A percentile compares a stretch with the other conserved stretches of the same genome.
These are phyloP conservation scores for Phalloptychus januarius DNA, from an alignment of 2,797 vertebrate genomes.

Conservation along the genomic window DNA sequence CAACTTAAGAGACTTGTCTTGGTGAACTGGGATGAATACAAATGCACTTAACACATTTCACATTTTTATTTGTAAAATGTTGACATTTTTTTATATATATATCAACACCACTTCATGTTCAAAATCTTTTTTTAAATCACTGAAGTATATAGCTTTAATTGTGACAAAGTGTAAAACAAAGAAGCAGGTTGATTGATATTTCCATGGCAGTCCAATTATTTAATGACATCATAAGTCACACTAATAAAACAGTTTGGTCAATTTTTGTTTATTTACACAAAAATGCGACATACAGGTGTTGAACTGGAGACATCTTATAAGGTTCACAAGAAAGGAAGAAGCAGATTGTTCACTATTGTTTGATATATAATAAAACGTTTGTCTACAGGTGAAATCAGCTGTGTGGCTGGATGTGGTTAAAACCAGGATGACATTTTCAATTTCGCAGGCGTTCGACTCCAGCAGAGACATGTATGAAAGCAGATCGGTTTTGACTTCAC, in stretches of 20 bases:
- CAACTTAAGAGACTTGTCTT: background rate
- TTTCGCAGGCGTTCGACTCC: slow-evolving; percentile 18
- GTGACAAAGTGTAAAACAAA: background rate
- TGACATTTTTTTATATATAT: background rate
- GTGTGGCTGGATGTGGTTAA: slow-evolving; percentile 35
- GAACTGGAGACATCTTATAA: slow-evolving; percentile 38
- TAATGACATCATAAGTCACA: background rate
- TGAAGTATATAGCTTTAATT: background rate
- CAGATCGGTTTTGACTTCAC: slow-evolving; percentile 3
- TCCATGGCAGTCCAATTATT: background rate
- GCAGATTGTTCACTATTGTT: slow-evolving; percentile 52
- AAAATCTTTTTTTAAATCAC: background rate
- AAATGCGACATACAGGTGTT: slow-evolving; percentile 47
- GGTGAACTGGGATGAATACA: background rate
- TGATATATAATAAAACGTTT: slow-evolving; percentile 38
- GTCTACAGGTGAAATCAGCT: slow-evolving; percentile 44
- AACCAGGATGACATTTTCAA: slow-evolving; percentile 24
- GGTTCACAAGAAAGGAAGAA: slow-evolving; percentile 42
- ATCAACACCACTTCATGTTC: background rate
- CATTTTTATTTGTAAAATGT: background rate
- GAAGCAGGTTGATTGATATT: background rate
- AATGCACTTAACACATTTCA: background rate
- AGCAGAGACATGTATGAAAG: slow-evolving; percentile 21
- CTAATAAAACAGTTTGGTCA: slow-evolving; percentile 23
- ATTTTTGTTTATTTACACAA: slow-evolving; percentile 75